Evolutionary conservation across 2,888 invertebrate genomes (phyloP).

Genomic region (Pseudanteris insignis): DNA sequence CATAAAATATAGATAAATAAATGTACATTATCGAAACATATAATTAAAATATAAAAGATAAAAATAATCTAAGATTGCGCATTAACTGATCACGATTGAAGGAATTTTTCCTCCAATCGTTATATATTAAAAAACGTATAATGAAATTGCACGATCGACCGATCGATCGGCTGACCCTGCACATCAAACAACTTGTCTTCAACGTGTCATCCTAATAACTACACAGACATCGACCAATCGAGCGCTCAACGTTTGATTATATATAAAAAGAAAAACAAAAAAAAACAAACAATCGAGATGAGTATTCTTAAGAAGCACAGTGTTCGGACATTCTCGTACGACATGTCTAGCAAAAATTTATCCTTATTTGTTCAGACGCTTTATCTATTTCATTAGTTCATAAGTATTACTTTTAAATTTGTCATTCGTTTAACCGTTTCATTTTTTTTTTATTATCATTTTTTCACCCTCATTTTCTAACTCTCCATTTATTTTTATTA

Average conservation of each 20-base stretch:
- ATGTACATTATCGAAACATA: constrained; percentile 44
- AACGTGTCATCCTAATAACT: constrained; percentile 11
- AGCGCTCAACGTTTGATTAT: constrained; percentile 7
- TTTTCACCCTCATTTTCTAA: neutral
- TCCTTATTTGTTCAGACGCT: constrained; percentile 23
- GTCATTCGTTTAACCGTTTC: neutral
- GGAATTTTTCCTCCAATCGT: constrained; percentile 26
- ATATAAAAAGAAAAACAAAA: too few species aligned
- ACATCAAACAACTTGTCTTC: constrained; percentile 9
- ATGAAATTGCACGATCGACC: constrained; percentile 2
- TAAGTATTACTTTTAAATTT: neutral
- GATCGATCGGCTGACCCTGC: constrained; percentile 10
- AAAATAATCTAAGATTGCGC: constrained; percentile 43
- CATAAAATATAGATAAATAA: constrained; percentile 45
- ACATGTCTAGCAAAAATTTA: constrained; percentile 8
- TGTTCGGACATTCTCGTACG: constrained; percentile 23
- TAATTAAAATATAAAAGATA: constrained; percentile 45
- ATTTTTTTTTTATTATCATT: constrained; percentile 1
- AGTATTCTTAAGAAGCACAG: constrained; percentile 44
- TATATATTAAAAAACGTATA: constrained; percentile 28
- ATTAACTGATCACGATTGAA: constrained; percentile 39
- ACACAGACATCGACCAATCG: constrained; percentile 14
- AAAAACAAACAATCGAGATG: constrained; percentile 28
- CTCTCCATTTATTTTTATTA: constrained; percentile 1
- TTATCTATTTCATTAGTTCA: constrained; percentile 8